A percentile compares a stretch with the other conserved stretches of the same genome.
phyloP scores from a whole-genome alignment of 53 echinoderm and acorn worm genomes.

The Astropecten irregularis region DNA sequence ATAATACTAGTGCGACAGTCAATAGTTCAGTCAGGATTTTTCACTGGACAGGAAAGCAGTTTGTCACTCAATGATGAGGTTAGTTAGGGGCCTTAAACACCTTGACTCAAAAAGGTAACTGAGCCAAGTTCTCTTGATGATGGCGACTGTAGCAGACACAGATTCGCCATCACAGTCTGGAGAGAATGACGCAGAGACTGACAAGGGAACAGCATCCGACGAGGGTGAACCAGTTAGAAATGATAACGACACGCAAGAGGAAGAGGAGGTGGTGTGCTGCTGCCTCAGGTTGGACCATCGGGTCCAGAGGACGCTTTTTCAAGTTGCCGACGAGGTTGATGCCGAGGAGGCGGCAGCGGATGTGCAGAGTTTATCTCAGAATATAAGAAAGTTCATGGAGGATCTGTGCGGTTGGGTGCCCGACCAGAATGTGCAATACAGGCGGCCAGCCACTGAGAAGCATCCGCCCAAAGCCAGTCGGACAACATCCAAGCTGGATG shows the following conservation, averaged over 20 bases:
- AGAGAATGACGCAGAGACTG: background rate
- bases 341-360: constrained; percentile 57
- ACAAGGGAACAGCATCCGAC: background rate
- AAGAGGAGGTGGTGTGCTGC: constrained; percentile 21
- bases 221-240: background rate
- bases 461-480: background rate
- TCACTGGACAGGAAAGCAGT: too few relatives aligned
- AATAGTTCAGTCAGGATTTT: too few relatives aligned
- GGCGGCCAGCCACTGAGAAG: constrained; percentile 51
- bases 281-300: constrained; percentile 51
- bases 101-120: background rate
- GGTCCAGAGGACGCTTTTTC: constrained; percentile 38
- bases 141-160: background rate
- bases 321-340: constrained; percentile 46
- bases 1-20: too few relatives aligned
- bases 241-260: background rate
- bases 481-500: background rate
- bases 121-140: background rate
- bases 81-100: too few relatives aligned
- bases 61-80: too few relatives aligned
- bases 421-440: constrained; percentile 63
- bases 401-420: constrained; percentile 95
- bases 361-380: constrained; percentile 56
- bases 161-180: background rate
- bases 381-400: constrained; percentile 62